These are phyloP conservation scores for Oncorhynchus masou DNA, from an alignment of 2,113 vertebrate genomes.

Conservation along the genomic window DNA sequence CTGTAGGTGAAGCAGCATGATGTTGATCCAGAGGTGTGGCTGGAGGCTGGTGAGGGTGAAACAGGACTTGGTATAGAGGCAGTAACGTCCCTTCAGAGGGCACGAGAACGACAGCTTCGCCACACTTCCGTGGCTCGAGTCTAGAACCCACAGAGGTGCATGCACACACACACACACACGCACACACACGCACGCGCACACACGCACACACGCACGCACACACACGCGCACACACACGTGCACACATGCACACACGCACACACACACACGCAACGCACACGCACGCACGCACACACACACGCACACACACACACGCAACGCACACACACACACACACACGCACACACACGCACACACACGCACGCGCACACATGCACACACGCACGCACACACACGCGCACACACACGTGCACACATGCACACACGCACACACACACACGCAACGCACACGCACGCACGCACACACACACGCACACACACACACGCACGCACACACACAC, in stretches of 20 bases:
- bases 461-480: not conserved
- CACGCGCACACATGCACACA: too few relatives aligned
- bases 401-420: too few relatives aligned
- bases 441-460: not conserved
- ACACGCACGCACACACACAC: not conserved
- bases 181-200: not conserved
- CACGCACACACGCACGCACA: not conserved
- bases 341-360: too few relatives aligned
- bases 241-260: not conserved
- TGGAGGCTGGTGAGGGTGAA: slow-evolving; percentile 86
- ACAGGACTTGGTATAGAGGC: slow-evolving; percentile 89
- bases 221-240: too few relatives aligned
- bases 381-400: not conserved
- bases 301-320: not conserved
- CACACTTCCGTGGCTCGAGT: slow-evolving; percentile 77
- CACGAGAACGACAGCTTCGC: slow-evolving; percentile 92
- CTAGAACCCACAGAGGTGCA: slow-evolving; percentile 57
- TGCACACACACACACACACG: not conserved
- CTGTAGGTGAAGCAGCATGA: slow-evolving; percentile 95
- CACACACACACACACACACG: not conserved
- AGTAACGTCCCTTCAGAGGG: slow-evolving; percentile 90
- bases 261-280: not conserved
- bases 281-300: not conserved
- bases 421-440: not conserved
- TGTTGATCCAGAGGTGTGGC: slow-evolving; percentile 88